These are phyloP conservation scores for Drosophila merina DNA, from an alignment of 2,888 invertebrate genomes.

Conservation along the genomic window DNA sequence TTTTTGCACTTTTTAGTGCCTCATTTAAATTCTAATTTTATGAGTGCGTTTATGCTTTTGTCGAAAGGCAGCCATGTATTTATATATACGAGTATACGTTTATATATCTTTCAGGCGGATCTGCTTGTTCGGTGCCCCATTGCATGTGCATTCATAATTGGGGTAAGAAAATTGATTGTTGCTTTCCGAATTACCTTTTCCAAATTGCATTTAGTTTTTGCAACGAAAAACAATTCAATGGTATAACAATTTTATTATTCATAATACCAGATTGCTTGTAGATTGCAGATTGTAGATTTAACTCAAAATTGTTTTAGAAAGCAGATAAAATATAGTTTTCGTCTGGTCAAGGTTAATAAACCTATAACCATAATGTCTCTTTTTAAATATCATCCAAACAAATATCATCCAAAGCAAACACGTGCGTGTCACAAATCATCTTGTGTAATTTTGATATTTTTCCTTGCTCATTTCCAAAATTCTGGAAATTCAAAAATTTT, in stretches of 20 bases:
- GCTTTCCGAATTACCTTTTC: slow-evolving; percentile 16
- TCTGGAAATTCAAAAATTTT: slow-evolving; percentile 24
- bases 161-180: slow-evolving; percentile 29
- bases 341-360: slow-evolving; percentile 1
- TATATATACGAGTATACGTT: slow-evolving; percentile 29
- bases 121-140: slow-evolving; percentile 27
- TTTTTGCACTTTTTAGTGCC: slow-evolving; percentile 58
- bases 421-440: slow-evolving; percentile 55
- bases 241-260: slow-evolving; percentile 9
- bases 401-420: slow-evolving; percentile 7
- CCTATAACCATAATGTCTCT: background rate
- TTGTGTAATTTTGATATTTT: background rate
- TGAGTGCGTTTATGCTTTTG: slow-evolving; percentile 72
- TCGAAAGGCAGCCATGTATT: slow-evolving; percentile 63
- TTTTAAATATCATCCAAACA: background rate
- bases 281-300: background rate
- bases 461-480: slow-evolving; percentile 47
- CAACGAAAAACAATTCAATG: slow-evolving; percentile 4
- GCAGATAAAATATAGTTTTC: background rate
- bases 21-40: slow-evolving; percentile 80
- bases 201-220: background rate
- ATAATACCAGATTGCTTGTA: background rate
- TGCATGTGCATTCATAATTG: slow-evolving; percentile 59
- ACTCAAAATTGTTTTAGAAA: background rate
- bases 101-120: slow-evolving; percentile 31